A percentile compares a stretch with the other conserved stretches of the same genome.
phyloP scores from a whole-genome alignment of 2,888 invertebrate genomes.

The Gortyna flavago region DNA sequence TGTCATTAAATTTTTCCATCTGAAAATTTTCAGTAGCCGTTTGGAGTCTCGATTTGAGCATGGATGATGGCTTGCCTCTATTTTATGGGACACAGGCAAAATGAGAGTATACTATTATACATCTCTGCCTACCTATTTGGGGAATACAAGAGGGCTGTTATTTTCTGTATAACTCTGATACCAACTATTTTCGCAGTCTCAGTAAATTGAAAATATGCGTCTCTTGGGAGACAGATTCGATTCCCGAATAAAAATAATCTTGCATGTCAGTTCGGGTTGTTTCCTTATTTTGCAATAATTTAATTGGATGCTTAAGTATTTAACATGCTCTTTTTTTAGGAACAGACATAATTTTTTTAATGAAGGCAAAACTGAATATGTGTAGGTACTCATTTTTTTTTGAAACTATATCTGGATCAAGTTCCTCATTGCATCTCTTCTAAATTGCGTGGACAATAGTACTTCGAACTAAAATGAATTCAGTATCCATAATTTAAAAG shows the following conservation, averaged over 20 bases:
- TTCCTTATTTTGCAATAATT: constrained; percentile 38
- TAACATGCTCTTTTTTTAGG: neutral
- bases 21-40: too few relatives aligned
- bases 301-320: constrained; percentile 19
- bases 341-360: neutral
- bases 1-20: too few relatives aligned
- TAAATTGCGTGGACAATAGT: neutral
- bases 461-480: neutral
- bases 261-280: constrained; percentile 38
- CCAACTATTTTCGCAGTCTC: constrained; percentile 27
- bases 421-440: neutral
- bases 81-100: neutral
- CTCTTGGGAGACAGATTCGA: constrained; percentile 58
- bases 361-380: too few relatives aligned
- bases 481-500: neutral
- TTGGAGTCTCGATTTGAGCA: neutral
- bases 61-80: neutral
- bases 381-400: too few relatives aligned
- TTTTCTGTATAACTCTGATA: constrained; percentile 33
- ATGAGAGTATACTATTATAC: neutral
- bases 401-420: neutral
- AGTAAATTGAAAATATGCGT: constrained; percentile 56
- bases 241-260: constrained; percentile 56
- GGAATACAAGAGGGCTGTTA: constrained; percentile 10
- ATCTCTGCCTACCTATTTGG: neutral